These are phyloP conservation scores for Choristoneura rosaceana DNA, from an alignment of 2,888 invertebrate species.

Conservation along the genomic window DNA sequence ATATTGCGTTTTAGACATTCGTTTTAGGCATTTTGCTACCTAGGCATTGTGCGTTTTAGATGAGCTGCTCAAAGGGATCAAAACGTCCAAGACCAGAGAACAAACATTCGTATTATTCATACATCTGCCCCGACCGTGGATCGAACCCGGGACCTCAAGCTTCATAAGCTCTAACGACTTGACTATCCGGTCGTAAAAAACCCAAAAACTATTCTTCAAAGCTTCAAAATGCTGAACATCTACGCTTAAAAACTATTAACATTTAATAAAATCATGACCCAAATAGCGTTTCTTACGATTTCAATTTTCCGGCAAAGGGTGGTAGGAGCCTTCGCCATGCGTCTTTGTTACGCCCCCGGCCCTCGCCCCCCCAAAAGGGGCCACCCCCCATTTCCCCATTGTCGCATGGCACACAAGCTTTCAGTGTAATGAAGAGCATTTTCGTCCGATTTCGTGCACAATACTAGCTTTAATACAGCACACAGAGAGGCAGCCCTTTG, in stretches of 20 bases:
- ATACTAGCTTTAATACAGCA: constrained; percentile 82
- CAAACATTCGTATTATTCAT: no score
- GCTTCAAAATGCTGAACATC: constrained; percentile 39
- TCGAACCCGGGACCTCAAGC: no score
- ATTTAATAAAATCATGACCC: constrained; percentile 85
- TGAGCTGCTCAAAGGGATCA: no score
- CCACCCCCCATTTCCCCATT: constrained; percentile 69
- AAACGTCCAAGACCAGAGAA: no score
- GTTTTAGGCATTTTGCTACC: no score
- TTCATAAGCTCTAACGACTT: no score
- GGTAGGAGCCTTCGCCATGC: constrained; percentile 72
- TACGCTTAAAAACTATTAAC: constrained; percentile 65
- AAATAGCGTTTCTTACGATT: constrained; percentile 84
- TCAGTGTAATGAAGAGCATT: constrained; percentile 87
- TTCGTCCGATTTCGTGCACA: constrained; percentile 84
- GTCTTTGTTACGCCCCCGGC: constrained; percentile 68
- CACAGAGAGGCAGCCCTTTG: constrained; percentile 81
- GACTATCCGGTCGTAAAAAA: no score
- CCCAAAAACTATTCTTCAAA: neutral
- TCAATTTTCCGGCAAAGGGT: constrained; percentile 85
- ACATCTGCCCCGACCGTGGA: no score
- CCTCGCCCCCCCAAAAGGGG: constrained; percentile 47
- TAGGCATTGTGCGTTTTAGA: no score
- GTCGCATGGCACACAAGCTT: constrained; percentile 85
- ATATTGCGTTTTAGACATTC: no score